Conservation (phyloP, 2,888 invertebrate genomes). For the Caenorhabditis afra region DNA sequence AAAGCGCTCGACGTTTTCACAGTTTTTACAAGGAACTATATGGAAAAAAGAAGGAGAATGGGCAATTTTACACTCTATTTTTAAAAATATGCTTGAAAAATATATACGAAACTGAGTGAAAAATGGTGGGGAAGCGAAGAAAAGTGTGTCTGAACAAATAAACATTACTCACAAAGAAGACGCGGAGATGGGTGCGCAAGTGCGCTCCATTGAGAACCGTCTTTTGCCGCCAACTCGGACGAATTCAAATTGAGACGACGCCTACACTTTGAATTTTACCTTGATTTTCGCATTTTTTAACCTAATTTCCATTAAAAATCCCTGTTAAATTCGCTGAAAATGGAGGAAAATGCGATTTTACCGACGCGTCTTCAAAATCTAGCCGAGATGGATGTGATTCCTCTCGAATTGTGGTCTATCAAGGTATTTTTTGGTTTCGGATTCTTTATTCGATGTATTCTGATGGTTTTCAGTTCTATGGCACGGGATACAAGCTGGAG, state of each 20-base stretch:
- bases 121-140: too few relatives aligned
- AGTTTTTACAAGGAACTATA: too few relatives aligned
- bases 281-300: too few relatives aligned
- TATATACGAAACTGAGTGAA: too few relatives aligned
- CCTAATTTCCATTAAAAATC: background rate
- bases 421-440: conserved; percentile 21
- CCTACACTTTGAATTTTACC: too few relatives aligned
- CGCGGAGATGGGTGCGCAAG: background rate
- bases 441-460: background rate
- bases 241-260: conserved; percentile 14
- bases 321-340: background rate
- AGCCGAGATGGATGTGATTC: conserved; percentile 44
- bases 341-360: conserved; percentile 35
- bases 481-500: conserved; percentile 23
- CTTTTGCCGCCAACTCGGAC: conserved; percentile 18
- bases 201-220: conserved; percentile 18
- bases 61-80: too few relatives aligned
- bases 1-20: too few relatives aligned
- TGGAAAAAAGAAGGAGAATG: too few relatives aligned
- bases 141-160: too few relatives aligned
- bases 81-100: too few relatives aligned
- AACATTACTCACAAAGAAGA: too few relatives aligned
- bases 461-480: conserved; percentile 35
- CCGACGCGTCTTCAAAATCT: conserved; percentile 58
- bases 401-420: conserved; percentile 51